A percentile compares a stretch with the other conserved stretches of the same genome.
Evolutionary conservation across 2,888 invertebrate genomes (phyloP).

Genomic region (Pandemis corylana): DNA sequence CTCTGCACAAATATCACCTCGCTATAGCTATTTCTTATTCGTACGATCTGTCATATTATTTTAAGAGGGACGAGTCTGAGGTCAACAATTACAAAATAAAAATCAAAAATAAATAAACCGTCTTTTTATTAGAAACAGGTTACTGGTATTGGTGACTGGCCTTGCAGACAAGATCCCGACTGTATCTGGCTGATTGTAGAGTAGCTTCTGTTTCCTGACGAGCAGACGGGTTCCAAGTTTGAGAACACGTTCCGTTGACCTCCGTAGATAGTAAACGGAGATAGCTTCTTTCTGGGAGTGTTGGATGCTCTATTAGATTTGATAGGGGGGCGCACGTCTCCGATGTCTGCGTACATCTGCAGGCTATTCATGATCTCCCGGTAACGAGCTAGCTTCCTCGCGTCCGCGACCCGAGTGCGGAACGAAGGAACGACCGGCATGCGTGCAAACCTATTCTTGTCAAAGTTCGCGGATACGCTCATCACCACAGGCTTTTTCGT

Average conservation of each 20-base stretch:
- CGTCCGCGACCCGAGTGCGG: slow-evolving; percentile 47
- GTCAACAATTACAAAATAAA: background rate
- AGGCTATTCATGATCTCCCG: slow-evolving; percentile 70
- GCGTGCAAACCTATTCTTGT: slow-evolving; percentile 47
- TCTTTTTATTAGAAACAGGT: slow-evolving; percentile 10
- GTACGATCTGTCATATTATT: background rate
- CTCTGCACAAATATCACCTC: background rate
- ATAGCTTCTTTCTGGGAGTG: slow-evolving; percentile 59
- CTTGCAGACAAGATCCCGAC: slow-evolving; percentile 13
- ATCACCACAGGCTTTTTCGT: slow-evolving; percentile 60
- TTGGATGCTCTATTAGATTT: slow-evolving; percentile 74
- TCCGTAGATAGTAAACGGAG: slow-evolving; percentile 49
- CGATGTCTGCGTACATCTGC: slow-evolving; percentile 64
- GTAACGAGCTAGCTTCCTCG: slow-evolving; percentile 64
- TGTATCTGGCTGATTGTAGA: slow-evolving; percentile 12
- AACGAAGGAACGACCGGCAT: slow-evolving; percentile 13
- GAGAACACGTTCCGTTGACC: slow-evolving; percentile 30
- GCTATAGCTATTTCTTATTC: background rate
- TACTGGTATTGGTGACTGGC: background rate
- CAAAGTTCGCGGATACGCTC: slow-evolving; percentile 61
- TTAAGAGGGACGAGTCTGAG: background rate
- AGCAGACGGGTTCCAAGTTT: slow-evolving; percentile 19
- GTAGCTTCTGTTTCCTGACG: slow-evolving; percentile 28
- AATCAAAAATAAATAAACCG: slow-evolving; percentile 5
- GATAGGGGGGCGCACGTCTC: slow-evolving; percentile 56